These are phyloP conservation scores for Cyclina sinensis DNA, from an alignment of 1,140 invertebrate species.

Conservation along the genomic window DNA sequence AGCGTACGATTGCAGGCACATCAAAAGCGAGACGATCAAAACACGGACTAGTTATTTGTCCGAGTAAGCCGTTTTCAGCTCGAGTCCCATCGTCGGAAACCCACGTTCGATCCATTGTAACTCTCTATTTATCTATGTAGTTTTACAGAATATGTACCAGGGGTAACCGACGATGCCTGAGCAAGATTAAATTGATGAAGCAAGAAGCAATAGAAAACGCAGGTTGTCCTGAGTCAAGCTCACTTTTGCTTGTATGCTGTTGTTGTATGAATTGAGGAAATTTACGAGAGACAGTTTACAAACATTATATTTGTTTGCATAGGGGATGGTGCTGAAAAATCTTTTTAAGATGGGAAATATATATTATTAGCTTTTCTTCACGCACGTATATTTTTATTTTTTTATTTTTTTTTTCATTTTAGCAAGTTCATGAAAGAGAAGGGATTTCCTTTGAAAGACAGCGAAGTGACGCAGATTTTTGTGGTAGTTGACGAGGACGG, in stretches of 20 bases:
- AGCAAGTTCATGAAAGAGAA: conserved; percentile 16
- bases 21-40: too few species aligned
- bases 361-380: neutral
- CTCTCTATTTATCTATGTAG: too few species aligned
- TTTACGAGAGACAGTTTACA: neutral
- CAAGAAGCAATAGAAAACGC: neutral
- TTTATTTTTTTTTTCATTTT: neutral
- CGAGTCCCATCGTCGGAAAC: too few species aligned
- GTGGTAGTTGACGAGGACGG: conserved; percentile 5
- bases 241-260: neutral
- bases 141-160: too few species aligned
- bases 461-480: neutral
- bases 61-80: too few species aligned
- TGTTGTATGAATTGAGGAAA: neutral
- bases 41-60: too few species aligned
- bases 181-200: neutral
- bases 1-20: too few species aligned
- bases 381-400: neutral
- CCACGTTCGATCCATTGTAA: too few species aligned
- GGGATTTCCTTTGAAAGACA: neutral
- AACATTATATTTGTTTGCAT: neutral
- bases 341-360: neutral
- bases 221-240: neutral
- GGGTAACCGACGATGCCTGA: too few species aligned
- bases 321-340: conserved; percentile 12